A percentile compares a stretch with the other conserved stretches of the same genome.
These are phyloP conservation scores for Jacana jacana DNA, from an alignment of 2,113 vertebrate species.

Conservation along the genomic window DNA sequence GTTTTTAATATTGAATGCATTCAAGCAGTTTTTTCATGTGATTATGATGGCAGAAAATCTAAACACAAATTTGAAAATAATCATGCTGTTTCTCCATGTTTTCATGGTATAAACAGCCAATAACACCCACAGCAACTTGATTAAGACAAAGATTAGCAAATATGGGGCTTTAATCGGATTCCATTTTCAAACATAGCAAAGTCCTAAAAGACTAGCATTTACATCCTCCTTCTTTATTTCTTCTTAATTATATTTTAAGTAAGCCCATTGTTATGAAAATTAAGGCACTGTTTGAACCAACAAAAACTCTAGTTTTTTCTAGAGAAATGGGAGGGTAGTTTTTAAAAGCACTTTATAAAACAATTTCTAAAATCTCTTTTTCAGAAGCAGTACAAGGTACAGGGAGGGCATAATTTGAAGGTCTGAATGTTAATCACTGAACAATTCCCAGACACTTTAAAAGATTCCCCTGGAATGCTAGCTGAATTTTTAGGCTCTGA, in stretches of 20 bases:
- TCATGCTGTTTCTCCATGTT: not conserved
- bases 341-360: not conserved
- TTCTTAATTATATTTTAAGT: not conserved
- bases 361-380: not conserved
- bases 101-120: not conserved
- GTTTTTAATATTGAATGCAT: not conserved
- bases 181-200: not conserved
- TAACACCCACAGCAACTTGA: not conserved
- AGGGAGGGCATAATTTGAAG: not conserved
- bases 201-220: not conserved
- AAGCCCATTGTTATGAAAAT: not conserved
- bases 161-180: not conserved
- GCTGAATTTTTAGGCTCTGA: not conserved
- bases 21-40: not conserved
- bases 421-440: not conserved
- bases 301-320: not conserved
- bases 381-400: not conserved
- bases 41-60: not conserved
- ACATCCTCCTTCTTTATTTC: not conserved
- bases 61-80: slow-evolving; percentile 32
- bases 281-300: not conserved
- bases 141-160: slow-evolving; percentile 14
- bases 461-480: not conserved
- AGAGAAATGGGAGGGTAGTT: not conserved
- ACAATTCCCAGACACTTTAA: not conserved